Conservation (phyloP, 1,140 invertebrate species). For the Eupeodes corollae region DNA sequence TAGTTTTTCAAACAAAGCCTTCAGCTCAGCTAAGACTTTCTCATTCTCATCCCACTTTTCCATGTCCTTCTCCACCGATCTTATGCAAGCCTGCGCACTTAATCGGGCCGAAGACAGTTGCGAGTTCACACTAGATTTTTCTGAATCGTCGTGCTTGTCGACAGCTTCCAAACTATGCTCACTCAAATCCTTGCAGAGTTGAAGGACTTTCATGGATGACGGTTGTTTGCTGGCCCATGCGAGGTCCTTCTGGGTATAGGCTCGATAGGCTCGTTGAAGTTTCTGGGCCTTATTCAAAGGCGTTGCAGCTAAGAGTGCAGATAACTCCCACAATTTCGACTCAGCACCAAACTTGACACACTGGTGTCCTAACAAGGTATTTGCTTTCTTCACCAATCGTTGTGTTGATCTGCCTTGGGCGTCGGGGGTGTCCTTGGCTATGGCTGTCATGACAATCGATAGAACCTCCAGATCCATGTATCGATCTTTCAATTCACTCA, state of each 20-base stretch:
- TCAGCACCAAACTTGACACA: slow-evolving; percentile 56
- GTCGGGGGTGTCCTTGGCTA: slow-evolving; percentile 53
- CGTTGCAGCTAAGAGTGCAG: slow-evolving; percentile 57
- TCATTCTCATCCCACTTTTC: slow-evolving; percentile 8
- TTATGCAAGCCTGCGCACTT: slow-evolving; percentile 40
- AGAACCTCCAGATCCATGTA: slow-evolving; percentile 71
- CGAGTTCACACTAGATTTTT: slow-evolving; percentile 35
- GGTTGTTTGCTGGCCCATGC: slow-evolving; percentile 48
- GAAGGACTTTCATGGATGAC: slow-evolving; percentile 38
- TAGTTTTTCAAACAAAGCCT: slow-evolving; percentile 1
- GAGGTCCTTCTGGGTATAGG: slow-evolving; percentile 43
- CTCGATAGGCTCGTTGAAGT: slow-evolving; percentile 48
- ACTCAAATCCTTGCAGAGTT: slow-evolving; percentile 39
- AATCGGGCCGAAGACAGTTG: slow-evolving; percentile 49
- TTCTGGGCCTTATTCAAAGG: slow-evolving; percentile 48
- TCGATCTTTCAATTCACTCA: slow-evolving; percentile 72
- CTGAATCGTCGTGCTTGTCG: slow-evolving; percentile 19
- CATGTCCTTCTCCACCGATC: slow-evolving; percentile 4
- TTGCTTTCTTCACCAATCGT: slow-evolving; percentile 46
- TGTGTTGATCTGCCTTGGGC: slow-evolving; percentile 28
- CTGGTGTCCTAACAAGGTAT: slow-evolving; percentile 72
- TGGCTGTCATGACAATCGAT: slow-evolving; percentile 57
- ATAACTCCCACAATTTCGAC: slow-evolving; percentile 65
- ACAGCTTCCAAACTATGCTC: slow-evolving; percentile 33
- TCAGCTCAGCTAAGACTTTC: neutral